Evolutionary conservation across 2,888 invertebrate genomes (phyloP), one percentile per base, ranked within the genome.

Genomic region (Microctonus aethiopoides): DNA sequence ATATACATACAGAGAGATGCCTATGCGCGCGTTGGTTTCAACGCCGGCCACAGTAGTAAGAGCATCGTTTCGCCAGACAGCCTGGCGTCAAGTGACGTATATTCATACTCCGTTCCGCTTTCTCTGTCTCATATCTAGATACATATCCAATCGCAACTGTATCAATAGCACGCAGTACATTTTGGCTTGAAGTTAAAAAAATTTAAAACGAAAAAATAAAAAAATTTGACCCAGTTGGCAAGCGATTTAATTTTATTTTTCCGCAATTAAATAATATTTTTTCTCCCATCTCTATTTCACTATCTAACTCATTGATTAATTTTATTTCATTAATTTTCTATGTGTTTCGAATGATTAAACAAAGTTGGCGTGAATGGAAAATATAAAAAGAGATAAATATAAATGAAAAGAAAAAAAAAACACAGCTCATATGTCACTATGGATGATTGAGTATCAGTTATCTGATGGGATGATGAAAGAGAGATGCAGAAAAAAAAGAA

Each of bases 11-110:
- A 72, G 65, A 68, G 41, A 57, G 36, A 56, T 32, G 24, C 29
- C n/a, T 51, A 11, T 26, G 34, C 46, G 36, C 66, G 59, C 56
- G 65, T 56, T 46, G 46, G 22, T 52, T 51, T 67, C 60, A 2
- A 65, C 51, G 24, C 20, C 13, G 39, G 62, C 46, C 70, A 41
- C 68, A 76, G 76, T 76, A 72, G 74, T 75, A 61, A 70, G 69
- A 74, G 72, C 67, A 72, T 54, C 72, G 71, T 71, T 73, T 60
- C 67, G 73, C 74, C 74, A 76, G 76, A 76, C 76, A 71, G 74
- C 72, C 71, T 74, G 76, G 76, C 75, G 74, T 73, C 74, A 54
- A 71, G 57, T 66, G 66, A 63, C 29, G 46, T 26, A 34, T 52
- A 34, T 34, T 51, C 16, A n/a, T 34, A 46, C 20, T 11, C 34